These are phyloP conservation scores for Drosophila ambigua DNA, from an alignment of 1,140 invertebrate species.

Conservation along the genomic window DNA sequence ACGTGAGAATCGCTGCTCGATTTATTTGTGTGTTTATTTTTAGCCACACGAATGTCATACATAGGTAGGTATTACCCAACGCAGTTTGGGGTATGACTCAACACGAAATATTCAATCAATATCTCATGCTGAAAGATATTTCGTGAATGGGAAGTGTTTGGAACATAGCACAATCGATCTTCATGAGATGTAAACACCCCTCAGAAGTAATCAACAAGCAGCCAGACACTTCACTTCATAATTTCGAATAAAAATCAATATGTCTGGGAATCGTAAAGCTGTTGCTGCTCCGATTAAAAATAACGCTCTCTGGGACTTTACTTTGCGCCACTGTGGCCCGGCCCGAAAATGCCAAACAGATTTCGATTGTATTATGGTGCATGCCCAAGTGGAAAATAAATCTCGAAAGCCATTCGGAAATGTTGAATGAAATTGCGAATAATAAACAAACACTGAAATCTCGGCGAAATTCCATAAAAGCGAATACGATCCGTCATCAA, in stretches of 20 bases:
- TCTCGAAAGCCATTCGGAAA: slow-evolving; percentile 40
- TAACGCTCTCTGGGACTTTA: slow-evolving; percentile 18
- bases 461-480: slow-evolving; percentile 51
- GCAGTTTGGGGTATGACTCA: neutral
- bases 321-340: neutral
- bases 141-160: neutral
- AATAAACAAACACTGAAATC: slow-evolving; percentile 50
- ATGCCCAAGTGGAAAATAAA: slow-evolving; percentile 48
- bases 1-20: neutral
- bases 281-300: slow-evolving; percentile 38
- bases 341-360: slow-evolving; percentile 14
- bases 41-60: slow-evolving; percentile 11
- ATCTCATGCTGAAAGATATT: slow-evolving; percentile 8
- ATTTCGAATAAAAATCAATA: slow-evolving; percentile 25
- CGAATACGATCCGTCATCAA: slow-evolving; percentile 55
- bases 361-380: slow-evolving; percentile 36
- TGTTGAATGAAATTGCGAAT: slow-evolving; percentile 48
- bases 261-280: slow-evolving; percentile 26
- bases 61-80: slow-evolving; percentile 10
- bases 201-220: slow-evolving; percentile 16
- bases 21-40: slow-evolving; percentile 19
- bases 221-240: slow-evolving; percentile 23
- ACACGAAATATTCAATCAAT: neutral
- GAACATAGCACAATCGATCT: slow-evolving; percentile 1
- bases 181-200: slow-evolving; percentile 3